Evolutionary conservation across 1,140 invertebrate genomes (phyloP), one percentile per base, ranked within the genome.

Genomic region (Bombus fervidus): DNA sequence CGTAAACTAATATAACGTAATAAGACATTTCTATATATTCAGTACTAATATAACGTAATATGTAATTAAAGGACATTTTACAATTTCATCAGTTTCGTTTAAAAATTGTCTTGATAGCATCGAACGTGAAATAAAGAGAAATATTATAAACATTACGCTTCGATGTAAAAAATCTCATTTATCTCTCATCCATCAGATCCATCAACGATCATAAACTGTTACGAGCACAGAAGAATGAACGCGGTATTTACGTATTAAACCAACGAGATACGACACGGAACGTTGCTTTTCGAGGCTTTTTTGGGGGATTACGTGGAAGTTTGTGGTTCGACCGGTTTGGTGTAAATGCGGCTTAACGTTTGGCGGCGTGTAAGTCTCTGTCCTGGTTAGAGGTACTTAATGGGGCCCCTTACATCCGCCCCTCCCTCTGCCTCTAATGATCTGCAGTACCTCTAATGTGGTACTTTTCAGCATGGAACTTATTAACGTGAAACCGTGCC

Each of bases 311-410:
- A 59, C 28, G 22, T 37, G 41, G 31, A 39, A 66, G 39, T 37
- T 43, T 74, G 53, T 41, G 31, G 59, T 78, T 78, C 47, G 66
- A 83, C 81, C 64, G 82, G 75, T 84, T 84, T 71, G 28, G 59
- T 78, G 39, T 68, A 77, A 83, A 77, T 34, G 39, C 64, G 43
- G 43, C 43, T 53, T 57, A 66, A 83, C 66, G 82, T 57, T 78
- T 22, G 82, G 22, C 81, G 73, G 74, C 47, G 28, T 47, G 39
- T 71, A 57, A 78, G 66, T 83, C 64, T 28, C 31, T 76, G 81
- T 76, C 81, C 73, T 83, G 81, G 74, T 83, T 77, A 83, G 81
- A 66, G 62, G 34, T 69, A 57, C 74, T 78, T 84, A 84, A 84
- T 71, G 75, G 75, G 66, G 75, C 78, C 47, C 82, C 37, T 78